Percentiles rank a stretch among this genome's conserved stretches.
Evolutionary conservation across 2,113 vertebrate genomes (phyloP).

Genomic region (Scopus umbretta): DNA sequence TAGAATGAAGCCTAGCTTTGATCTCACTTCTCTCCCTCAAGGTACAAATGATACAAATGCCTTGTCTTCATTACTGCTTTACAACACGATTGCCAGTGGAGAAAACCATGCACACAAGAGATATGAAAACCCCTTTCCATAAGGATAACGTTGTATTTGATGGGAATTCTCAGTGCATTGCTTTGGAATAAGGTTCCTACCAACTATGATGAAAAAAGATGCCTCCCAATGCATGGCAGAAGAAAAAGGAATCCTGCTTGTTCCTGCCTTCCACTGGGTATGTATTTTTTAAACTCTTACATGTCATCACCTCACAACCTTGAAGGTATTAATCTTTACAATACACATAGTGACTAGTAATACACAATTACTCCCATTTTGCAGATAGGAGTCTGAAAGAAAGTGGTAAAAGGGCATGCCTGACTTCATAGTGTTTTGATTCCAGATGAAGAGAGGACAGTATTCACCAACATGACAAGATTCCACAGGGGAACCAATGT

Average conservation of each 20-base stretch:
- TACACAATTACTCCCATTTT: background rate
- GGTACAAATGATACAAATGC: background rate
- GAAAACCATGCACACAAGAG: background rate
- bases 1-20: background rate
- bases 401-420: background rate
- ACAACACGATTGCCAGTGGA: background rate
- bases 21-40: background rate
- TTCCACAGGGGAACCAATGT: background rate
- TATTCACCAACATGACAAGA: background rate
- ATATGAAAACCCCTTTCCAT: background rate
- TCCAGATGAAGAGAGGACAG: background rate
- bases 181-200: background rate
- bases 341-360: background rate
- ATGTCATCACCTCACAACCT: background rate
- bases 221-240: background rate
- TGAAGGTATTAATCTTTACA: background rate
- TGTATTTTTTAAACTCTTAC: background rate
- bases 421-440: background rate
- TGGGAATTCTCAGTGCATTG: background rate
- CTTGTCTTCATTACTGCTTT: background rate
- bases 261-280: background rate
- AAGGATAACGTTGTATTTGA: background rate
- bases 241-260: background rate
- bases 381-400: background rate
- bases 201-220: background rate